Evolutionary conservation across 2,113 vertebrate species (phyloP), one percentile per base, ranked within the genome.

Genomic region (Muscicapa adusta): DNA sequence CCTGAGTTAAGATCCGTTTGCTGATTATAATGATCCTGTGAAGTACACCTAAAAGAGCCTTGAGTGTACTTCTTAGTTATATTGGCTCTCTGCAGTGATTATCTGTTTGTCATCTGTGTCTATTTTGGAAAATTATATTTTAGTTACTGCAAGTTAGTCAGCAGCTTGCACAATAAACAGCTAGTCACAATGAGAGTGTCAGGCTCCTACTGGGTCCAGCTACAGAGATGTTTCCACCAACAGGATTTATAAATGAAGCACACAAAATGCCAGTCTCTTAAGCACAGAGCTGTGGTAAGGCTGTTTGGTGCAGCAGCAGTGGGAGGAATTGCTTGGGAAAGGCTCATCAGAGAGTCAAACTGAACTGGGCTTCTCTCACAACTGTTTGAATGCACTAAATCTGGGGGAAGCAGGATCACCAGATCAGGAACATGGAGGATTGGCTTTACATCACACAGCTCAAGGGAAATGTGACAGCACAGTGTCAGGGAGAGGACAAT

Each of bases 11-110:
- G 96, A 95, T 97, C 96, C 73, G 38, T 96, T 96, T 89, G 94
- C 96, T 97, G 97, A 97, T 98, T 97, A 79, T 94, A 96, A 97
- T 91, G 94, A 97, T 96, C 70, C 94, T 96, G 93, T 96, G 96
- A 98, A 97, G 97, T 95, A 96, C 91, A 92, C 96, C 96, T 97
- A 62, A 62, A 85, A 67, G 60, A 91, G 80, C 62, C 88, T 96
- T 96, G 82, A 97, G 96, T 88, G 89, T 96, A 79, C 87, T 83
- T 82, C 84, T 63, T 94, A 25, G 10, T 94, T 94, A 91, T 63
- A 63, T 78, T 61, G 77, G 82, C 96, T 90, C 92, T 79, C 56
- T 3, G 29, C 80, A 34, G 67, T 82, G 94, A 97, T 90, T 95
- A 93, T 93, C 72, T 97, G 94, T 97, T 97, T 97, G 94, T 97